Base-by-base conservation (phyloP, 2,888 invertebrate species). In the Scaptomyza caliginosa region DNA sequence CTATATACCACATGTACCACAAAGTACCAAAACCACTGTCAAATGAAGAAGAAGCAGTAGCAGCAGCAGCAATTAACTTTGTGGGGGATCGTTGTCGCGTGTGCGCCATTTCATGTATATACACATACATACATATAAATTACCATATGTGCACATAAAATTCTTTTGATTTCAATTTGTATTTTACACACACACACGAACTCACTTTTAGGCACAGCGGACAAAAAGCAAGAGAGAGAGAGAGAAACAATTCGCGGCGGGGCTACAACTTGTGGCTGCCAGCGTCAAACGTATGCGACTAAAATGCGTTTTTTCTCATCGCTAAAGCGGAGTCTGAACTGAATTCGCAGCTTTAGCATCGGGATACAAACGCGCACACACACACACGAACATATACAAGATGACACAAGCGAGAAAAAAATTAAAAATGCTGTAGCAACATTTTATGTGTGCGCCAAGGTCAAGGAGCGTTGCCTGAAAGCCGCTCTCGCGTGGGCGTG, bases 181-280 rank as follows among this genome's bases (percentile, higher is more conserved):
- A 30, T 46, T 66, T 49, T 24, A 34, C 3, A 34, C 34, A 13
- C 32, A 39, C 48, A 49, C 42, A 49, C 48, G 5, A 8, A 30
- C 46, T 30, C 19, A 24, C 24, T 13, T 45, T 17, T 46, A 13
- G 11, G 11, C 13, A 30, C 45, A 19, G 17, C n/a, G 3, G 26
- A 19, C n/a, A n/a, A 5, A 30, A 5, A 42, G 16, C 11, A 11
- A 28, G 19, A 19, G 30, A n/a, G n/a, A 30, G 8, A 42, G 16
- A 17, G 17, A 28, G 19, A 19, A 46, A 23, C n/a, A 42, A 13
- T 38, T 11, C 68, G 52, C 65, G 43, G 16, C 74, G 64, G 45
- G 42, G 48, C 71, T 73, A 66, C 85, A 82, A 84, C 85, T 81
- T 84, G 81, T 84, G 74, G 79, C 82, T 81, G 77, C 55, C 68